Conservation (phyloP, 53 echinoderm and acorn worm species). For the Temnopleurus reevesii region DNA sequence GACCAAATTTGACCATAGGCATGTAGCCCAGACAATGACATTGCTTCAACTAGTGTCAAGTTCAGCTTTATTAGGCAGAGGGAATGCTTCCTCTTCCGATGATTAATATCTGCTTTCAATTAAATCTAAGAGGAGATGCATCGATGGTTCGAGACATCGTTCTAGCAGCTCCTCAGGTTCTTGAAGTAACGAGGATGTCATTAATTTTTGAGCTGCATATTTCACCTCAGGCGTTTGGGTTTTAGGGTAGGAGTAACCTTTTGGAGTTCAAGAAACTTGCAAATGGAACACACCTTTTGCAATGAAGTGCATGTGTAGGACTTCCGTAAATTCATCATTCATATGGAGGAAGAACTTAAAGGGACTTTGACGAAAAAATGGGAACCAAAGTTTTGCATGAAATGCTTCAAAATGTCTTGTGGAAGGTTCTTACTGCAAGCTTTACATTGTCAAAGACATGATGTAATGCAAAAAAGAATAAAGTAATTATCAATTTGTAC, state of each 20-base stretch:
- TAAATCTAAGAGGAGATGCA: not conserved
- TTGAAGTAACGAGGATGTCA: not conserved
- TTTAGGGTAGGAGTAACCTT: not conserved
- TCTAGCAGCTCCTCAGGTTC: constrained; percentile 1
- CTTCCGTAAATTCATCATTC: too few relatives aligned
- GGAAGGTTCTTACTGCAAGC: too few relatives aligned
- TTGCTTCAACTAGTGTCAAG: constrained; percentile 2
- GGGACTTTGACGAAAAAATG: too few relatives aligned
- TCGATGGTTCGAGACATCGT: not conserved
- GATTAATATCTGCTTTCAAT: not conserved
- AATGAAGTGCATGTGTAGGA: too few relatives aligned
- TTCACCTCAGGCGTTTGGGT: not conserved
- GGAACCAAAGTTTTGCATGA: too few relatives aligned
- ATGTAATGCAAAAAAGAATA: too few relatives aligned
- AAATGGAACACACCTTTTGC: not conserved
- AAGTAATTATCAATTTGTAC: too few relatives aligned
- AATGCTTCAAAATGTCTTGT: too few relatives aligned
- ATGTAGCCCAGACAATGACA: not conserved
- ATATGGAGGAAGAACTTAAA: too few relatives aligned
- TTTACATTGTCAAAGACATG: too few relatives aligned
- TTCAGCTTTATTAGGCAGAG: not conserved
- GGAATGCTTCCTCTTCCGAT: constrained; percentile 1
- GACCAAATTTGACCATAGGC: not conserved
- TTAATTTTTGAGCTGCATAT: not conserved
- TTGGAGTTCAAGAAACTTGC: constrained; percentile 2